Base-by-base conservation (phyloP, 2,113 vertebrate species). In the Peromyscus leucopus region DNA sequence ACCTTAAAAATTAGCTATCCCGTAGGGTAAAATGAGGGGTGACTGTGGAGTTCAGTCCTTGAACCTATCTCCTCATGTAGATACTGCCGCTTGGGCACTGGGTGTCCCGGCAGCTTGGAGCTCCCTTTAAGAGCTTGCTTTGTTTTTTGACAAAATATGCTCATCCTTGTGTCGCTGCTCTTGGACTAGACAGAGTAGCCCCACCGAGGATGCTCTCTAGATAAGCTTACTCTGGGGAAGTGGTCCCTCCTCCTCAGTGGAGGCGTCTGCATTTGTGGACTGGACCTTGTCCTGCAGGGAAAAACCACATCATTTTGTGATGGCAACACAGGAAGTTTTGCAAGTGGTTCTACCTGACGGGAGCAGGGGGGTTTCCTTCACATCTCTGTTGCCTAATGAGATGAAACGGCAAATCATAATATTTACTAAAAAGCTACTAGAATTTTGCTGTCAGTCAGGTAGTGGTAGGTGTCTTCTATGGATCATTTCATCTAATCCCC, bases 111-210 rank as follows among this genome's bases (percentile, higher is more conserved):
- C 5, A 84, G 33, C 72, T 78, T 48, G 87, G 57, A 92, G 80
- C 80, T 78, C 33, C 19, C 80, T 88, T 96, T 51, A 93, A 95
- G 59, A 88, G 19, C 22, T 89, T 7, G 19, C 82, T 95, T 90
- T 15, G 67, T 42, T 92, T 59, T 36, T 11, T 19, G 12, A 24
- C 15, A 71, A 95, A 67, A n/a, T 85, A 6, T 39, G 28, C 33
- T 67, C 71, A 48, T 33, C 61, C 1, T 22, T 22, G 17, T 74
- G 48, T 21, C 12, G 15, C 31, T 42, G 21, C 78, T 94, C 39
- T 75, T 80, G 79, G 7, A 46, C 42, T 72, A 7, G 46, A 89
- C 79, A 69, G 17, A 80, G 21, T 85, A n/a, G 61, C 26, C 48
- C 75, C 16, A 13, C 51, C 4, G 21, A 88, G 33, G 36, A 46